phyloP scores from a whole-genome alignment of 2,797 vertebrate genomes.

The Hemibagrus guttatus region DNA sequence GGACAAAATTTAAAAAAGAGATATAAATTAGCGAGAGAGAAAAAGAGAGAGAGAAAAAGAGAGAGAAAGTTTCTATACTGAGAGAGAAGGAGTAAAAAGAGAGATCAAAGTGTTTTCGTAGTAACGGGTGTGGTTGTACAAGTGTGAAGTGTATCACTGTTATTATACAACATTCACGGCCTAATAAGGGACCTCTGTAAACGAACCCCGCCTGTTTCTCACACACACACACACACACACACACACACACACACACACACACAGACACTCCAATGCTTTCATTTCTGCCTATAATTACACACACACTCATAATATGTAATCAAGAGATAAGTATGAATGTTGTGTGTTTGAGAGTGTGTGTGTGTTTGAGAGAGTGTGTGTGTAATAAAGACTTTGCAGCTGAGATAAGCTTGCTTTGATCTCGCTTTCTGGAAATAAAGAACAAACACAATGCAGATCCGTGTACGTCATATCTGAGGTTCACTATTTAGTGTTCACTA shows the following conservation, averaged over 20 bases:
- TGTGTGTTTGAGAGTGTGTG: constrained; percentile 28
- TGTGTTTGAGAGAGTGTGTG: constrained; percentile 27
- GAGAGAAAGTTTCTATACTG: neutral
- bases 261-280: constrained; percentile 14
- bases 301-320: constrained; percentile 28
- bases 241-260: constrained; percentile 30
- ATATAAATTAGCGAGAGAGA: neutral
- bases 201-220: constrained; percentile 38
- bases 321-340: constrained; percentile 27
- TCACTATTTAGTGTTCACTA: neutral
- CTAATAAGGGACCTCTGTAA: constrained; percentile 43
- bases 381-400: constrained; percentile 4
- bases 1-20: neutral
- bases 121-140: constrained; percentile 22
- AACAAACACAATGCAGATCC: neutral
- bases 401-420: constrained; percentile 22
- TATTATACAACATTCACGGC: constrained; percentile 34
- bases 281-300: neutral
- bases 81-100: neutral
- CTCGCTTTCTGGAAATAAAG: constrained; percentile 7
- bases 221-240: constrained; percentile 41
- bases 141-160: constrained; percentile 36
- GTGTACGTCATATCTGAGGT: neutral
- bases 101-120: constrained; percentile 1
- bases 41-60: neutral